phyloP scores from a whole-genome alignment of 1,140 invertebrate species.

The Polyergus mexicanus region DNA sequence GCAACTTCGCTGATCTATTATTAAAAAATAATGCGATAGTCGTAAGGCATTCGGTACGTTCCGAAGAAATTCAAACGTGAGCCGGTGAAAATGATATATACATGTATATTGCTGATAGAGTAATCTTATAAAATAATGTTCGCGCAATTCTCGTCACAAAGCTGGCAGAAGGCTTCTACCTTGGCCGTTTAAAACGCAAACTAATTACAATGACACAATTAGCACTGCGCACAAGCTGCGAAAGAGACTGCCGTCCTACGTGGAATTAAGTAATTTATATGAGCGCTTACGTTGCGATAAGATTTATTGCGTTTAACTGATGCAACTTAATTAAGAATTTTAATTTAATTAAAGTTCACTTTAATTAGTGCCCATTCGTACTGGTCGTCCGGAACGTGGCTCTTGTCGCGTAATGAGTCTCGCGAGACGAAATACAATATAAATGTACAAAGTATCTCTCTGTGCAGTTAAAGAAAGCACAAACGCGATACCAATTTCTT shows the following conservation, averaged over 20 bases:
- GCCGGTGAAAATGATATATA: not conserved
- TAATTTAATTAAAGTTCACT: constrained; percentile 54
- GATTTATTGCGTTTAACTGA: constrained; percentile 57
- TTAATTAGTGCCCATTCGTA: constrained; percentile 57
- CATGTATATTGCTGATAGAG: not conserved
- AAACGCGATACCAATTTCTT: not conserved
- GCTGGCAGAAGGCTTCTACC: not conserved
- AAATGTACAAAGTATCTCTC: constrained; percentile 22
- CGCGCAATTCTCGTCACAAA: constrained; percentile 9
- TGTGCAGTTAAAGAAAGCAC: not conserved
- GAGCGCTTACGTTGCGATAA: constrained; percentile 38
- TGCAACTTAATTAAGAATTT: constrained; percentile 50
- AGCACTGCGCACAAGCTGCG: constrained; percentile 36
- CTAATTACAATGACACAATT: constrained; percentile 50
- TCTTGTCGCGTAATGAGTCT: constrained; percentile 43
- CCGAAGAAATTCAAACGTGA: not conserved
- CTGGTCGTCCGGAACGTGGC: constrained; percentile 3
- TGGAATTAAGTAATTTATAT: constrained; percentile 57
- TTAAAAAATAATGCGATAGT: not conserved
- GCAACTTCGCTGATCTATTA: not conserved
- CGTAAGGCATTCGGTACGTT: not conserved
- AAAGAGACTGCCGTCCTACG: constrained; percentile 23
- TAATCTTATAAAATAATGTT: constrained; percentile 18
- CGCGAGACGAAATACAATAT: constrained; percentile 47
- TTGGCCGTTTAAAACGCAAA: constrained; percentile 42